Conservation (phyloP, 2,113 vertebrate genomes). For the Octodon degus region DNA sequence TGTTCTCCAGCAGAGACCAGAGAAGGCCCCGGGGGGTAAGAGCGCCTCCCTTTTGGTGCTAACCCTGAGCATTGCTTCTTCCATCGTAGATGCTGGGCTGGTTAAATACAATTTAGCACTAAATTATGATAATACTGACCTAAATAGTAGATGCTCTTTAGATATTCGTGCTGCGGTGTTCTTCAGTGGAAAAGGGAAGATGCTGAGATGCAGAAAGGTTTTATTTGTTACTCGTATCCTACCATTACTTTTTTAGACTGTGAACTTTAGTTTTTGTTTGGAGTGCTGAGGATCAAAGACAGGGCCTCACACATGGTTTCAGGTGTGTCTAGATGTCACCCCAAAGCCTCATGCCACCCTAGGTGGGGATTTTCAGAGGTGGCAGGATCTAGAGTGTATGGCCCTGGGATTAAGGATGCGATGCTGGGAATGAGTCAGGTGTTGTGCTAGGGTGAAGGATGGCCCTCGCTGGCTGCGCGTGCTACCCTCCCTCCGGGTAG, state of each 20-base stretch:
- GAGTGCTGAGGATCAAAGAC: not conserved
- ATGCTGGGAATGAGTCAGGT: not conserved
- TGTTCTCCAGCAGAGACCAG: not conserved
- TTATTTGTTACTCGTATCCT: slow-evolving; percentile 36
- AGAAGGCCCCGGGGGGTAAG: not conserved
- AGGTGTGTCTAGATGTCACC: not conserved
- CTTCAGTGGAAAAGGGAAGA: not conserved
- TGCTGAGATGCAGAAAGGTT: not conserved
- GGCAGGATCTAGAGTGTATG: not conserved
- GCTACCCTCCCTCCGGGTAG: not conserved
- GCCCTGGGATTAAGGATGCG: not conserved
- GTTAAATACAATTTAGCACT: slow-evolving; percentile 18
- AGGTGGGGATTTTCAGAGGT: not conserved
- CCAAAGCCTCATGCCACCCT: not conserved
- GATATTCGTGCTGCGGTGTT: not conserved
- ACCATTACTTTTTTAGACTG: not conserved
- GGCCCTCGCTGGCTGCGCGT: not conserved
- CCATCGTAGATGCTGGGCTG: not conserved
- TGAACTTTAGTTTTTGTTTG: not conserved
- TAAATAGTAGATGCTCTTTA: slow-evolving; percentile 22
- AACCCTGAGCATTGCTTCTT: not conserved
- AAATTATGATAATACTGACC: not conserved
- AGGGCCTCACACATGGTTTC: not conserved
- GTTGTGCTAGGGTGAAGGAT: not conserved
- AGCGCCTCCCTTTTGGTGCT: not conserved